Base-by-base conservation (phyloP, 2,113 vertebrate genomes). In the Strigops habroptila region DNA sequence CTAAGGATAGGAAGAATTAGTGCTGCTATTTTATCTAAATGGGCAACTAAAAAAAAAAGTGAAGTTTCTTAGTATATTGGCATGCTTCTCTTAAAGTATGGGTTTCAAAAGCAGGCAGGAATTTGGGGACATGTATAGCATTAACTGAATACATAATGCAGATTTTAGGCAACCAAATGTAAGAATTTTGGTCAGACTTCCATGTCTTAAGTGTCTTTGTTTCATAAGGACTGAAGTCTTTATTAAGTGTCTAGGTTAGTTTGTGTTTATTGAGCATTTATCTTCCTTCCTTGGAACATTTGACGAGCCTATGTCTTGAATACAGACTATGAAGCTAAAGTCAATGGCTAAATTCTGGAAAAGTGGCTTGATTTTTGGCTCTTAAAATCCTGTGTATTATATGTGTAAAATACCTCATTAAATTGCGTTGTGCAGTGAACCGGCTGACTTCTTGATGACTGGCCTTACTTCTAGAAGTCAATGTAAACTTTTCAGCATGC, bases 211-310 rank as follows among this genome's bases (percentile, higher is more conserved):
- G 60, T 41, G 7, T n/a, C 19, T 78, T 41, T 10, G 64, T 27
- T 37, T 73, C 23, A 7, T 17, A 28, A 48, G 48, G 60, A 4
- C 63, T 52, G 59, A 21, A 14, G 53, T 28, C 28, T 33, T 59
- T 30, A 10, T 44, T 53, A 48, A 12, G 13, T 48, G 18, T 59
- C 41, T 39, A 3, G 57, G 37, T n/a, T 51, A 13, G 12, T 46
- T 39, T 28, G 52, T 55, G 59, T 53, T 53, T 24, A 1, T 88
- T 73, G 82, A 88, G 46, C 22, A 4, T 82, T 65, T 57, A 1
- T 37, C 10, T 73, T 41, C 69, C 19, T 82, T 39, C 60, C 70
- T 31, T 3, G 1, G 57, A 27, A 13, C 0, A 0, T n/a, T 18
- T 27, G n/a, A 48, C 27, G n/a, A 51, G 30, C 5, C 1, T n/a